Base-by-base conservation (phyloP, 2,888 invertebrate species). In the Cinara cedri region DNA sequence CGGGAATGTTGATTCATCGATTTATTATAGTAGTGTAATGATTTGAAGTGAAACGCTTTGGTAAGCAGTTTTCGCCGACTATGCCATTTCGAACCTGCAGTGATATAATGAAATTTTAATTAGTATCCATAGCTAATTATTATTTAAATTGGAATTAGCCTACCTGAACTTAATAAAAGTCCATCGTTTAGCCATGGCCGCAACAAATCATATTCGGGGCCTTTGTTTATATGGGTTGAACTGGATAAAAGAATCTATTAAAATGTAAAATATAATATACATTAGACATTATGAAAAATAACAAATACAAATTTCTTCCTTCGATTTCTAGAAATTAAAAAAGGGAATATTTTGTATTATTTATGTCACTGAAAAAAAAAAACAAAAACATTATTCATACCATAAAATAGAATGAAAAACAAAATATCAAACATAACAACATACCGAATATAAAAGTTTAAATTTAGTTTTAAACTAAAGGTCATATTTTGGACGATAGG, bases 41-140 rank as follows among this genome's bases (percentile, higher is more conserved):
- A 91, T 85, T 90, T 89, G 84, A 91, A 91, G 85, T 91, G 91
- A 85, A 91, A 91, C 3, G 90, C 89, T 19, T 91, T 90, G 0
- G 91, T 91, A 82, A 91, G 85, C 83, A 91, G 87, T 87, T 90
- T 90, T 82, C 91, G 86, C 82, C 91, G 85, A 0, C 85, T 85
- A 82, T 88, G 87, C 91, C 91, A 91, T 85, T 91, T 91, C 2
- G 24, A 8, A 46, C 82, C 82, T 82, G 19, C 16, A 19, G 2
- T 14, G 14, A 44, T 21, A 65, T 65, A 6, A 65, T 46, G 44
- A 0, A 44, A 34, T 34, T 34, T 34, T 21, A 24, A 8, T 11
- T 14, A 34, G 55, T 54, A 11, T 24, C 8, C n/a, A 0, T 14
- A n/a, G 3, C 21, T 26, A 21, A 1, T 44, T 46, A 21, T 2